phyloP scores from a whole-genome alignment of 2,797 vertebrate species.

The Cephalopachus bancanus region DNA sequence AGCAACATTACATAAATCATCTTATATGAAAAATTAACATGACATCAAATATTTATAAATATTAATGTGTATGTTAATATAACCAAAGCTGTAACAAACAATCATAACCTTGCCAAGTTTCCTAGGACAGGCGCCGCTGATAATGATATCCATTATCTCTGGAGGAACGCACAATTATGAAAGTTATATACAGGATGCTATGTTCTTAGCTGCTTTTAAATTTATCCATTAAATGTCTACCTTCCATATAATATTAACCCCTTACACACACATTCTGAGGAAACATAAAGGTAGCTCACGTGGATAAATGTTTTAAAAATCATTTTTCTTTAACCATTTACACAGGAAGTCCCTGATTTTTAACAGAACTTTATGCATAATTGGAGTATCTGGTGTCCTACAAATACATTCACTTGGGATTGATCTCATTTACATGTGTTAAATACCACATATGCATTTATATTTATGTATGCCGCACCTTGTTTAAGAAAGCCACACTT shows the following conservation, averaged over 20 bases:
- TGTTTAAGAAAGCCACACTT: background rate
- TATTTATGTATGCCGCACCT: background rate
- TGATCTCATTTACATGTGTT: background rate
- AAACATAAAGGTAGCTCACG: background rate
- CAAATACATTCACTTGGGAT: background rate
- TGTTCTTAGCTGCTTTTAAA: constrained; percentile 89
- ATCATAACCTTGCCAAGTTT: constrained; percentile 93
- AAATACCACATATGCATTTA: background rate
- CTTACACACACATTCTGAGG: constrained; percentile 56
- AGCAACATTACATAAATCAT: constrained; percentile 91
- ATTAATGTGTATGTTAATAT: constrained; percentile 94
- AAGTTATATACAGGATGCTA: constrained; percentile 88
- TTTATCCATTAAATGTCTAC: constrained; percentile 87
- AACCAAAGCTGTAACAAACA: constrained; percentile 93
- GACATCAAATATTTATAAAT: constrained; percentile 94
- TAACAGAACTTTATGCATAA: background rate
- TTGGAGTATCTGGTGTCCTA: background rate
- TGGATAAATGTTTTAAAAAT: constrained; percentile 18
- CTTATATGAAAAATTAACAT: constrained; percentile 94
- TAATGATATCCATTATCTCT: constrained; percentile 94
- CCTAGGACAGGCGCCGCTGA: constrained; percentile 91
- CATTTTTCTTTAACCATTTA: constrained; percentile 39
- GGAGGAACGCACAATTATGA: constrained; percentile 89
- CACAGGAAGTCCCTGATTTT: background rate
- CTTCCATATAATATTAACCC: constrained; percentile 85